Evolutionary conservation across 2,113 vertebrate genomes (phyloP).

Genomic region (Abramis brama): DNA sequence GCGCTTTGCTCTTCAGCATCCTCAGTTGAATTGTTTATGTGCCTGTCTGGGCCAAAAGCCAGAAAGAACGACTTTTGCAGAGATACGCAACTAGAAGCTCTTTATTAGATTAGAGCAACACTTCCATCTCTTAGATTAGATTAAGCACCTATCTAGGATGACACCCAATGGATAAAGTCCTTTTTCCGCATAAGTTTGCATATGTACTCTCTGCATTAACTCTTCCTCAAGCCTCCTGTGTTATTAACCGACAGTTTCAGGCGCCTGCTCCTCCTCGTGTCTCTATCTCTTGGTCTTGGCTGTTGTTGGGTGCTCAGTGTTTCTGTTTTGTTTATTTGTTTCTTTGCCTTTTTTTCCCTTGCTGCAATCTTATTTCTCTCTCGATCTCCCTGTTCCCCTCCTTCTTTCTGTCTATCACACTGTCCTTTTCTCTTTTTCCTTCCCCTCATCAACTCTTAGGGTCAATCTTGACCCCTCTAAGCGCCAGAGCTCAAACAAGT

Average conservation of each 20-base stretch:
- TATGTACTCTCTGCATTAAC: slow-evolving; percentile 36
- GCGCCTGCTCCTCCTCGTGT: slow-evolving; percentile 14
- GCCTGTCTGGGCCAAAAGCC: slow-evolving; percentile 30
- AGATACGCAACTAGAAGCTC: neutral
- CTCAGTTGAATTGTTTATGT: slow-evolving; percentile 14
- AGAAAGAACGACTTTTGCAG: neutral
- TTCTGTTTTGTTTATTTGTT: slow-evolving; percentile 63
- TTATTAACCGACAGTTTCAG: slow-evolving; percentile 56
- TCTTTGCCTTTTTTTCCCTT: slow-evolving; percentile 65
- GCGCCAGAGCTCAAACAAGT: slow-evolving; percentile 96
- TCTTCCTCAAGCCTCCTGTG: slow-evolving; percentile 40
- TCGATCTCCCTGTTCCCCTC: slow-evolving; percentile 54
- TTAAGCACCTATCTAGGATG: neutral
- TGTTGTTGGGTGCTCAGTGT: slow-evolving; percentile 70
- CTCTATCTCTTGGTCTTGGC: slow-evolving; percentile 63
- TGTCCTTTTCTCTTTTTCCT: slow-evolving; percentile 61
- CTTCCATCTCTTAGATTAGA: slow-evolving; percentile 18
- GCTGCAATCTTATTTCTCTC: slow-evolving; percentile 66
- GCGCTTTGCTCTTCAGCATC: slow-evolving; percentile 18
- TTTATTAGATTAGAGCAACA: slow-evolving; percentile 41
- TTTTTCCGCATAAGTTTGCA: slow-evolving; percentile 41
- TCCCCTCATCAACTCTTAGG: slow-evolving; percentile 79
- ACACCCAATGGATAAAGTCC: neutral
- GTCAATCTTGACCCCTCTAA: slow-evolving; percentile 98
- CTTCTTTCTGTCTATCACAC: slow-evolving; percentile 45